Evolutionary conservation across 2,888 invertebrate species (phyloP).

Genomic region (Capitulum mitella): DNA sequence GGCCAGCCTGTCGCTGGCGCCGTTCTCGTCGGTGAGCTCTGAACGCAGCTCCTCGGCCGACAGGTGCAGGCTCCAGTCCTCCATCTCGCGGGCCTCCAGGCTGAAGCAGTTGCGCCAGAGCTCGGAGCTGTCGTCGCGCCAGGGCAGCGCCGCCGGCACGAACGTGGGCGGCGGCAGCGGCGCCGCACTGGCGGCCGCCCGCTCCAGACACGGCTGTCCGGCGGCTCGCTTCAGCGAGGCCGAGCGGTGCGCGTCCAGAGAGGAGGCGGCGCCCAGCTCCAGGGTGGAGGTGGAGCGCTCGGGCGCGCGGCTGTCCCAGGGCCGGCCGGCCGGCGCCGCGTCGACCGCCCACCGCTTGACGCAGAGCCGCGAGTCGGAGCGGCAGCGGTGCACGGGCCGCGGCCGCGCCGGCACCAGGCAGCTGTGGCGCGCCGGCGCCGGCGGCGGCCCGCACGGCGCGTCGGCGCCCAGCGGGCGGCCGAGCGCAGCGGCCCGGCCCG

Average conservation of each 20-base stretch:
- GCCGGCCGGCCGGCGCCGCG: slow-evolving; percentile 16
- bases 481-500: not conserved
- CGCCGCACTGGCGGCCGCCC: not conserved
- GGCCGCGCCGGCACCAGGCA: slow-evolving; percentile 63
- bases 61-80: slow-evolving; percentile 69
- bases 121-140: slow-evolving; percentile 13
- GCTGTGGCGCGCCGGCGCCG: slow-evolving; percentile 49
- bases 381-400: slow-evolving; percentile 52
- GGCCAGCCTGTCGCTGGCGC: slow-evolving; percentile 50
- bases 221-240: not conserved
- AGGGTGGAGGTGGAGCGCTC: not conserved
- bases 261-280: not conserved
- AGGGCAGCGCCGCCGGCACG: slow-evolving; percentile 1
- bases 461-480: slow-evolving; percentile 42
- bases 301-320: not conserved
- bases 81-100: slow-evolving; percentile 49
- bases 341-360: slow-evolving; percentile 59
- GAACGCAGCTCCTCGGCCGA: slow-evolving; percentile 58
- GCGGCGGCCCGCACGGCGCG: slow-evolving; percentile 39
- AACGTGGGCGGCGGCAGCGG: not conserved
- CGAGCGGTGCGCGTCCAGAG: not conserved
- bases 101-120: slow-evolving; percentile 22
- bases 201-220: not conserved
- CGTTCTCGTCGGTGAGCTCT: slow-evolving; percentile 43
- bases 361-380: slow-evolving; percentile 66